Base-by-base conservation (phyloP, 1,140 invertebrate genomes). In the Drosophila lini region DNA sequence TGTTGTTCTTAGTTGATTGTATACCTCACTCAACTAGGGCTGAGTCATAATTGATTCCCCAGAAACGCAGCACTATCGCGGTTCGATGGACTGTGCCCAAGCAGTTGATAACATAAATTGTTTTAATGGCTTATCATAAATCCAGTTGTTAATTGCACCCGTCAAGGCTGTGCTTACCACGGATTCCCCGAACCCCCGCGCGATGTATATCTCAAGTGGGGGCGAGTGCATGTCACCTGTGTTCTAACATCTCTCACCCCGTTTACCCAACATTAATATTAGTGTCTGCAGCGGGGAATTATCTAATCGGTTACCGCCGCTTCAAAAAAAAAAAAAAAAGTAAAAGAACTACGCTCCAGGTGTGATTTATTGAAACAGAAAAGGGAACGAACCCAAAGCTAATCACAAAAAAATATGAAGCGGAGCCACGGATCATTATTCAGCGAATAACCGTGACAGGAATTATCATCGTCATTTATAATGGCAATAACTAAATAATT, bases 381-480 rank as follows among this genome's bases (percentile, higher is more conserved):
- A 31, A 16, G 28, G 3, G 5, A 28, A 19, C 28, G 7, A 3
- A 16, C 8, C 28, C 28, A 16, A 19, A 3, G 10, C 38, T 38
- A 69, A 71, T 55, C 48, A 69, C 34, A 28, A 40, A 48, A n/a
- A 48, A n/a, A 22, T 32, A 19, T 55, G 48, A 22, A 55, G 53
- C 61, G 22, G 34, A 10, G 31, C 31, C 10, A 45, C 40, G 55
- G n/a, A 47, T 82, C 68, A 82, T 82, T 82, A 83, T 70, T 75
- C 19, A 60, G 40, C 63, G 50, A 82, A 82, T 75, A 82, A 63
- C 69, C 75, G 52, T 67, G 70, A 70, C 80, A 56, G 57, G 60
- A 67, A 64, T 74, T 78, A 58, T 82, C 45, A 62, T 69, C 71
- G 69, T 82, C 77, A 75, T 82, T 82, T 62, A 82, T 74, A 61